Evolutionary conservation across 2,888 invertebrate genomes (phyloP), one percentile per base, ranked within the genome.

Genomic region (Eutolmus rufibarbis): DNA sequence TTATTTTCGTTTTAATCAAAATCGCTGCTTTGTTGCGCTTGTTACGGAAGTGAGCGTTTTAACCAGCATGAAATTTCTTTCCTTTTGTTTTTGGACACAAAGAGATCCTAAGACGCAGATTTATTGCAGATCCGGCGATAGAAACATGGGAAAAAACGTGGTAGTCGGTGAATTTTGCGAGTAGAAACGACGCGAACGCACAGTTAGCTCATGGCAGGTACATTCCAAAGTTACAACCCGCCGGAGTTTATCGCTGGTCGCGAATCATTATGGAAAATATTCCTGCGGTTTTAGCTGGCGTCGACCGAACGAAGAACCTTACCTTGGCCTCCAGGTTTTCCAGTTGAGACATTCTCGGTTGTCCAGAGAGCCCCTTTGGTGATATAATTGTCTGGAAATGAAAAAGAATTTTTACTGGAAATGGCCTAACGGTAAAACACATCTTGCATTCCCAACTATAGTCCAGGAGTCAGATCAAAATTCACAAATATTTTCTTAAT

Each of bases 251-350:
- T 76, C 76, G 37, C 37, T n/a, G 9, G 37, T 76, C 76, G 34
- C 79, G 51, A 51, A 28, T 79, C 23, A 79, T 79, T 79, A 79
- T 79, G 51, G 51, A 79, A 79, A 79, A 46, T 79, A 23, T 40
- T 28, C 51, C 31, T 79, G 79, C 51, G 79, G 79, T 79, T 34
- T 51, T 3, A 28, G 57, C n/a, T 51, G 19, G 74, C 28, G 16
- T 74, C 34, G n/a, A 78, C 43, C 78, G 78, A 37, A 78, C 37
- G 37, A 19, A 74, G 12, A 28, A n/a, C 19, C 91, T 91, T 92
- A 95, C 95, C 94, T 95, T 95, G 79, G 95, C 95, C 91, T 95
- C 95, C 88, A 95, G 92, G 74, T 95, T 95, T 91, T 95, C 95
- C 88, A 95, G 91, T 90, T 95, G 95, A 23, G 95, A 94, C 95